Conservation (phyloP, 2,113 vertebrate species). For the Brachyhypopomus occidentalis region DNA sequence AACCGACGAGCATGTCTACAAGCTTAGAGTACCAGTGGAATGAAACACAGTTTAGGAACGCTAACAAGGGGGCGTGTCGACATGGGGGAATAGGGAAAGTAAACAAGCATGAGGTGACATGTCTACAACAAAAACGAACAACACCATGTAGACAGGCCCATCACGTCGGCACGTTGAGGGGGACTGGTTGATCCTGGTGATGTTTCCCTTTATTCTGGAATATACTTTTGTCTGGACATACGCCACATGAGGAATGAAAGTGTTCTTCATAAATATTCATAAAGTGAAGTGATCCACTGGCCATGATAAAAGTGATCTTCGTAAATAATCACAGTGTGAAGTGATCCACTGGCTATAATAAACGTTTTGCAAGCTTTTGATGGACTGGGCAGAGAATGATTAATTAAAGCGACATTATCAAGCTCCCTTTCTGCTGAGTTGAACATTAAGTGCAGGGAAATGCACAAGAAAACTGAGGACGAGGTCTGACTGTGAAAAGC, state of each 20-base stretch:
- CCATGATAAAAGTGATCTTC: slow-evolving; percentile 38
- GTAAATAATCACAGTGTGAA: slow-evolving; percentile 24
- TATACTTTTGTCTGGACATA: background rate
- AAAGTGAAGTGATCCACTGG: slow-evolving; percentile 18
- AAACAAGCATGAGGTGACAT: too few relatives aligned
- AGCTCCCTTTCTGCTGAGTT: slow-evolving; percentile 47
- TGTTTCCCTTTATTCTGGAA: background rate
- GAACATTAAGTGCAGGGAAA: slow-evolving; percentile 38
- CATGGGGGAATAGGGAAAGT: too few relatives aligned
- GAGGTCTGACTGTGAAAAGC: slow-evolving; percentile 2
- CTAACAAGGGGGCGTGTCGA: too few relatives aligned
- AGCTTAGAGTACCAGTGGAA: too few relatives aligned
- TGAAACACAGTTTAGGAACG: too few relatives aligned
- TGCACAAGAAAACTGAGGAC: slow-evolving; percentile 24
- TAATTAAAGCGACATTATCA: slow-evolving; percentile 27
- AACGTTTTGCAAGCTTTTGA: slow-evolving; percentile 45
- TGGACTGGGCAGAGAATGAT: slow-evolving; percentile 23
- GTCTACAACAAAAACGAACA: too few relatives aligned
- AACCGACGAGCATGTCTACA: too few relatives aligned
- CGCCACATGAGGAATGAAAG: background rate
- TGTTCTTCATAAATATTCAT: slow-evolving; percentile 24
- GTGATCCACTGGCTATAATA: slow-evolving; percentile 38
- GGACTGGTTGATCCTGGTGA: background rate
- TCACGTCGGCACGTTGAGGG: too few relatives aligned
- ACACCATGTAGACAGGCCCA: too few relatives aligned